Evolutionary conservation across 2,113 vertebrate species (phyloP).

Genomic region (Rhinopomastus cyanomelas): DNA sequence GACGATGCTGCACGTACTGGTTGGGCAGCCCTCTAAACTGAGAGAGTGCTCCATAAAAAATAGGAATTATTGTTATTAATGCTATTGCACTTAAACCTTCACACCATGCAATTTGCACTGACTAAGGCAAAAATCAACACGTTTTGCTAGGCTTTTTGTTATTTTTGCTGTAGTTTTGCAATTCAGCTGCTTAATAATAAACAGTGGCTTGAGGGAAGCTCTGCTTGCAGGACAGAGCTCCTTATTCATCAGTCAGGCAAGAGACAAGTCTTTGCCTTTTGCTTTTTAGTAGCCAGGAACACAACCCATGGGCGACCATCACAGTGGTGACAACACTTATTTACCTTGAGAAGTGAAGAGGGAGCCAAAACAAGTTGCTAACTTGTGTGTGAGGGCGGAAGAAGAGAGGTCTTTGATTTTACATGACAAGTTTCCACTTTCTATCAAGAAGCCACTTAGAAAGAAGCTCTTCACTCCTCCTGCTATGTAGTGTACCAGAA

Average conservation of each 20-base stretch:
- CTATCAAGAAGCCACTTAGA: not conserved
- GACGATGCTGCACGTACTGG: not conserved
- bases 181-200: not conserved
- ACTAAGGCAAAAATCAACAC: not conserved
- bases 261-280: not conserved
- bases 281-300: not conserved
- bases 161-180: not conserved
- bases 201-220: not conserved
- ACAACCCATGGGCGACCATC: not conserved
- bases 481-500: accelerated
- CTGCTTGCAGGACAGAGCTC: not conserved
- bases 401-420: not conserved
- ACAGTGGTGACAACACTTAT: not conserved
- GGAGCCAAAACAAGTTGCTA: not conserved
- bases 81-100: not conserved
- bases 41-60: not conserved
- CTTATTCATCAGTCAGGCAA: not conserved
- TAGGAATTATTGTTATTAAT: not conserved
- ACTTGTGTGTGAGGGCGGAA: not conserved
- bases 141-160: not conserved
- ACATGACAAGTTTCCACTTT: not conserved
- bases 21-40: not conserved
- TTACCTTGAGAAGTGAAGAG: not conserved
- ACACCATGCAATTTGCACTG: not conserved
- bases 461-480: not conserved